A percentile compares a stretch with the other conserved stretches of the same genome.
These are phyloP conservation scores for Lydus trimaculatus DNA, from an alignment of 2,888 invertebrate genomes.

Conservation along the genomic window DNA sequence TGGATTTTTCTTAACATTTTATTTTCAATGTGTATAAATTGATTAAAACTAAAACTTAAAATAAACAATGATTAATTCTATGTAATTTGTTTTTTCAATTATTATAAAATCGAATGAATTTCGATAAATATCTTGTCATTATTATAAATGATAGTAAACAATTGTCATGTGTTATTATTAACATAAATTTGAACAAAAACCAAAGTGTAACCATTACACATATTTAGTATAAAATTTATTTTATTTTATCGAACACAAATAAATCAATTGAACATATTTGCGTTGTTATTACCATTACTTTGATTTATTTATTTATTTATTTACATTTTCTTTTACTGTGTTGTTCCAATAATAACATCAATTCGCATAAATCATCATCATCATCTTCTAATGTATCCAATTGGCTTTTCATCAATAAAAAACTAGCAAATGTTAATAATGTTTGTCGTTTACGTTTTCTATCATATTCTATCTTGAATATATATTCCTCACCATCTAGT, in stretches of 20 bases:
- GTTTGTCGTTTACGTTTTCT: not conserved
- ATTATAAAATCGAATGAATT: not conserved
- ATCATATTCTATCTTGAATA: not conserved
- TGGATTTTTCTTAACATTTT: slow-evolving; percentile 20
- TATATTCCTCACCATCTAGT: not conserved
- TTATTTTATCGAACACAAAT: slow-evolving; percentile 30
- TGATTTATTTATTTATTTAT: not conserved
- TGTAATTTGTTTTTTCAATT: not conserved
- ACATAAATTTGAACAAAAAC: not conserved
- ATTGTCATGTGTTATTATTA: slow-evolving; percentile 2
- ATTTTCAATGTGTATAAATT: not conserved
- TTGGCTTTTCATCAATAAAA: not conserved
- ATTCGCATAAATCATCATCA: not conserved
- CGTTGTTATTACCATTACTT: not conserved
- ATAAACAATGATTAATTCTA: not conserved
- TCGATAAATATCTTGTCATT: slow-evolving; percentile 2
- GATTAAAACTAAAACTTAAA: not conserved
- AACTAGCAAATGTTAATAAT: not conserved
- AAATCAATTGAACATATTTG: slow-evolving; percentile 24
- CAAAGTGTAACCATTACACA: not conserved
- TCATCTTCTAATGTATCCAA: not conserved
- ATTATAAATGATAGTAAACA: slow-evolving; percentile 1
- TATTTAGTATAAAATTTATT: not conserved
- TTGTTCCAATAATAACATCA: not conserved
- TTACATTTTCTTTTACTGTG: not conserved